Percentiles rank a stretch among this genome's conserved stretches.
Evolutionary conservation across 2,797 vertebrate genomes (phyloP).

Genomic region (Simalia tracyae): DNA sequence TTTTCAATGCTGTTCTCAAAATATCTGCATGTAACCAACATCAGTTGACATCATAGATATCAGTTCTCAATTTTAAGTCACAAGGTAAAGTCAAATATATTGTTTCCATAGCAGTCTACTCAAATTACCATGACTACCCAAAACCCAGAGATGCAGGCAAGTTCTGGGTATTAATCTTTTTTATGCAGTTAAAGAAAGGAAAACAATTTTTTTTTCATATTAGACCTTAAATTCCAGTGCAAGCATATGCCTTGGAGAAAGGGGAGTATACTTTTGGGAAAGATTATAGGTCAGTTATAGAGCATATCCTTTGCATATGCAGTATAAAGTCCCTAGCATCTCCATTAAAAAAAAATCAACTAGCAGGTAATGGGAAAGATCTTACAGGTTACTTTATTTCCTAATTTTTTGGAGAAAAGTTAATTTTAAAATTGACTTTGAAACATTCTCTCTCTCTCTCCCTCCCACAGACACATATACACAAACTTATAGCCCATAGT

Average conservation of each 20-base stretch:
- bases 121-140: neutral
- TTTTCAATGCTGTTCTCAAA: neutral
- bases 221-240: neutral
- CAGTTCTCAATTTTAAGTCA: neutral
- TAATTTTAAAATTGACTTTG: neutral
- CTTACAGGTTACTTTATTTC: neutral
- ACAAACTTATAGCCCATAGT: neutral
- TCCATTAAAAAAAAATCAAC: neutral
- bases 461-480: neutral
- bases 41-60: neutral
- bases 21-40: neutral
- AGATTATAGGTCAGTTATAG: neutral
- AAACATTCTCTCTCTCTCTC: neutral
- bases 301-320: neutral
- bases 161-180: neutral
- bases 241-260: neutral
- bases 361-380: neutral
- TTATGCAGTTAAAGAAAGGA: neutral
- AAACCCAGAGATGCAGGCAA: slow-evolving; percentile 4
- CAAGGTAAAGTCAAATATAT: slow-evolving; percentile 7
- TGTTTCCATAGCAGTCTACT: neutral
- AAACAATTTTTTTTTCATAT: neutral
- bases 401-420: neutral
- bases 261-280: neutral
- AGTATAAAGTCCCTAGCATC: neutral